These are phyloP conservation scores for Papilio aristodemus DNA, from an alignment of 1,140 invertebrate species.

Conservation along the genomic window DNA sequence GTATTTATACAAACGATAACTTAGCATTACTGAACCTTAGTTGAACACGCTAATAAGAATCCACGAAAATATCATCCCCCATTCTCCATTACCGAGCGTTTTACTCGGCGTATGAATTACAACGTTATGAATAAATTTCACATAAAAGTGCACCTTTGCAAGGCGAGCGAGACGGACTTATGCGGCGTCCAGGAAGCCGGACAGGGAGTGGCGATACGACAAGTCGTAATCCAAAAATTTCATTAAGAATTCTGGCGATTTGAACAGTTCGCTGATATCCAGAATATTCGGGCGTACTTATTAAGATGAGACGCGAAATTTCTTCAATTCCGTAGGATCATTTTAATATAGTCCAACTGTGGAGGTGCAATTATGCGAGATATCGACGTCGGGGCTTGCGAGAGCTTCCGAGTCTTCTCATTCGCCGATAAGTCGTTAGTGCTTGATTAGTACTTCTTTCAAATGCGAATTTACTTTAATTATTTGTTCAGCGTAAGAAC, in stretches of 20 bases:
- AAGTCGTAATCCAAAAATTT: slow-evolving; percentile 78
- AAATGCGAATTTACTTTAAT: slow-evolving; percentile 36
- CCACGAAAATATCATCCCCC: slow-evolving; percentile 68
- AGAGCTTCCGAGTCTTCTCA: background rate
- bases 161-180: slow-evolving; percentile 56
- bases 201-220: slow-evolving; percentile 48
- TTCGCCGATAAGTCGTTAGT: slow-evolving; percentile 41
- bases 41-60: slow-evolving; percentile 69
- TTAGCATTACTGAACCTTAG: slow-evolving; percentile 65
- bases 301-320: slow-evolving; percentile 70
- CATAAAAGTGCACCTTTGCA: slow-evolving; percentile 78
- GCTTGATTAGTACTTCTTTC: slow-evolving; percentile 45
- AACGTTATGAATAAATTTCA: slow-evolving; percentile 80
- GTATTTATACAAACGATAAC: slow-evolving; percentile 61
- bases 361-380: slow-evolving; percentile 57
- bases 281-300: slow-evolving; percentile 71
- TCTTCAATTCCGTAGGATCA: slow-evolving; percentile 59
- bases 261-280: slow-evolving; percentile 72
- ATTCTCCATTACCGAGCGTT: slow-evolving; percentile 68
- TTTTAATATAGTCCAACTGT: slow-evolving; percentile 62
- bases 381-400: slow-evolving; percentile 30
- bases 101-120: slow-evolving; percentile 76
- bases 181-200: slow-evolving; percentile 34
- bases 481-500: slow-evolving; percentile 25
- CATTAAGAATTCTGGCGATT: slow-evolving; percentile 76